Conservation (phyloP, 2,113 vertebrate species). For the Acrocephalus arundinaceus region DNA sequence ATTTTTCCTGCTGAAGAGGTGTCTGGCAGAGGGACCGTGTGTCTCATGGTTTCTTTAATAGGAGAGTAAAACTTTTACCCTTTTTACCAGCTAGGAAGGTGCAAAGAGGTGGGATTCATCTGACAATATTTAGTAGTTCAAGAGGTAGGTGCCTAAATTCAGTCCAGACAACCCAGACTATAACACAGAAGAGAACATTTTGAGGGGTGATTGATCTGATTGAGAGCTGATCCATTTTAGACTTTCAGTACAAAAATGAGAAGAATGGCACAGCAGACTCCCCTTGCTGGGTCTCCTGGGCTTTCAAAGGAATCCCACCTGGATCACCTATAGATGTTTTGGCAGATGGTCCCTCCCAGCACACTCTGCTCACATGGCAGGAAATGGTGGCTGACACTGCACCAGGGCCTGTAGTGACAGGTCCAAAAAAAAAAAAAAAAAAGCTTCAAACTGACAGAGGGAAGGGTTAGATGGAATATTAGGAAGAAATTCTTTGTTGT, state of each 20-base stretch:
- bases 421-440: neutral
- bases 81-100: neutral
- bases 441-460: neutral
- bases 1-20: neutral
- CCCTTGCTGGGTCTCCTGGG: neutral
- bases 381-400: neutral
- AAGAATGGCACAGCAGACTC: neutral
- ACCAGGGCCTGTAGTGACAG: neutral
- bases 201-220: neutral
- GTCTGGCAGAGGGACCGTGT: rapidly evolving
- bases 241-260: neutral
- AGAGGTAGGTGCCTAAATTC: neutral
- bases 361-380: rapidly evolving
- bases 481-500: neutral
- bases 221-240: neutral
- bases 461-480: too few species aligned
- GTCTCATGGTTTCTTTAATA: neutral
- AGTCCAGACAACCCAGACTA: neutral
- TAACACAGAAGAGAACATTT: neutral
- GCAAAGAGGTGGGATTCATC: neutral
- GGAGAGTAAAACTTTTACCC: neutral
- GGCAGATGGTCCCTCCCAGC: neutral
- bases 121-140: neutral
- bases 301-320: neutral
- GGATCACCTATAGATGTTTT: neutral